Base-by-base conservation (phyloP, 2,113 vertebrate genomes). In the Strix uralensis region DNA sequence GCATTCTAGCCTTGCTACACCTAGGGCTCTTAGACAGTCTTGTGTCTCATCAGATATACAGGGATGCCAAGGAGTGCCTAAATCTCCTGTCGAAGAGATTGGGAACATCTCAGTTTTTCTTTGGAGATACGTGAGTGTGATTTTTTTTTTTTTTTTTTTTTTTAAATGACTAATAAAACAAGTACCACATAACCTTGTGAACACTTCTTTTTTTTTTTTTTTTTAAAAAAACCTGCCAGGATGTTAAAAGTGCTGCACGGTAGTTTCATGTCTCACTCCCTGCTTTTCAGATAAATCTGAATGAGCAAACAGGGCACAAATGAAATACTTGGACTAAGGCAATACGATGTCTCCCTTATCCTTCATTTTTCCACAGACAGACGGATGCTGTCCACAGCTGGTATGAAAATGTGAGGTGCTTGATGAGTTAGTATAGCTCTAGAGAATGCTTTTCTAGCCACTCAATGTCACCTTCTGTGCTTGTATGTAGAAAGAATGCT, bases 11-110 rank as follows among this genome's bases (percentile, higher is more conserved):
- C 46, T 81, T 86, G 51, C 27, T 65, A 29, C 54, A 70, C 22
- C n/a, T 62, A 55, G 54, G 71, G 42, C 72, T 94, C 86, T 97
- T 83, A 96, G 65, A 86, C 91, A 27, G 71, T 92, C 73, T 97
- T 97, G 85, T 95, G 91, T 96, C 69, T 97, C 86, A 52, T 91
- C 97, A 99, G 99, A 99, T 99, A 96, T 99, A 99, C 98, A 99
- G 98, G 96, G 99, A 99, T 97, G 99, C 99, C 97, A 99, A 99
- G 98, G 99, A 99, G 96, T 99, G 99, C 97, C 98, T 99, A 95
- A 99, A 99, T 97, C 98, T 99, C 90, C 98, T 99, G 57, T 99
- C 99, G 65, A 98, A 99, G 98, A 98, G 99, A 98, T 97, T 99
- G 97, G 99, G 99, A 90, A 98, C 98, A 78, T 99, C 98, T 85